phyloP scores from a whole-genome alignment of 1,140 invertebrate species.

The Scylla paramamosain region DNA sequence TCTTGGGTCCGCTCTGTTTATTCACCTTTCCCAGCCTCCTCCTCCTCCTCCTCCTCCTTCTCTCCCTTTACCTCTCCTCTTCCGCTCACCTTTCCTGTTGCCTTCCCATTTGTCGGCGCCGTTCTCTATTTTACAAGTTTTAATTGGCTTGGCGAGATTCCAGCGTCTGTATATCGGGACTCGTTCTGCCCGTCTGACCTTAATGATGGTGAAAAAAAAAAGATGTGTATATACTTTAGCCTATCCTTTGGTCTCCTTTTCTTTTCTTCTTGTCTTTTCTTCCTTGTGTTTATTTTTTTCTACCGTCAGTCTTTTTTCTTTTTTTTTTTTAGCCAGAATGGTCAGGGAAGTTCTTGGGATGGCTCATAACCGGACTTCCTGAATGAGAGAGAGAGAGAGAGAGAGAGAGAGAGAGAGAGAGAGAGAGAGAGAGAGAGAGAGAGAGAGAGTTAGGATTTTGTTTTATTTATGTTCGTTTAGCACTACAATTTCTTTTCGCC shows the following conservation, averaged over 20 bases:
- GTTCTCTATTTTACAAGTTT: slow-evolving; percentile 74
- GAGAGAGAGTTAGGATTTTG: too few relatives aligned
- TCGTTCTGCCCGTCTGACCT: slow-evolving; percentile 6
- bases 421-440: too few relatives aligned
- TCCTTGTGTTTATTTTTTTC: not conserved
- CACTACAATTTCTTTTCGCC: too few relatives aligned
- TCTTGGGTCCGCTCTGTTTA: not conserved
- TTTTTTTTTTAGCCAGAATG: not conserved
- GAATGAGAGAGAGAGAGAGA: not conserved
- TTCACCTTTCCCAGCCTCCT: not conserved
- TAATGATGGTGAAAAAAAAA: slow-evolving; percentile 32
- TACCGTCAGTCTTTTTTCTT: not conserved
- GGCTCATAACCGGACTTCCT: not conserved
- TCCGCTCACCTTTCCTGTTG: slow-evolving; percentile 74
- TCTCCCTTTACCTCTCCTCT: slow-evolving; percentile 15
- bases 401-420: too few relatives aligned
- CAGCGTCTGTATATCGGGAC: slow-evolving; percentile 56
- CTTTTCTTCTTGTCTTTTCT: not conserved
- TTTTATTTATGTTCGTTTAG: too few relatives aligned
- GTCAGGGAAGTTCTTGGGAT: not conserved
- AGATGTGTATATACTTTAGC: slow-evolving; percentile 28
- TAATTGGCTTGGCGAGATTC: slow-evolving; percentile 69
- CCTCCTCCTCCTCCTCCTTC: slow-evolving; percentile 26
- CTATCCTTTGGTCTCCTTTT: slow-evolving; percentile 36
- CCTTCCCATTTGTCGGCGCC: slow-evolving; percentile 72